Evolutionary conservation across 2,797 vertebrate genomes (phyloP), one percentile per base, ranked within the genome.

Genomic region (Streptopelia turtur): DNA sequence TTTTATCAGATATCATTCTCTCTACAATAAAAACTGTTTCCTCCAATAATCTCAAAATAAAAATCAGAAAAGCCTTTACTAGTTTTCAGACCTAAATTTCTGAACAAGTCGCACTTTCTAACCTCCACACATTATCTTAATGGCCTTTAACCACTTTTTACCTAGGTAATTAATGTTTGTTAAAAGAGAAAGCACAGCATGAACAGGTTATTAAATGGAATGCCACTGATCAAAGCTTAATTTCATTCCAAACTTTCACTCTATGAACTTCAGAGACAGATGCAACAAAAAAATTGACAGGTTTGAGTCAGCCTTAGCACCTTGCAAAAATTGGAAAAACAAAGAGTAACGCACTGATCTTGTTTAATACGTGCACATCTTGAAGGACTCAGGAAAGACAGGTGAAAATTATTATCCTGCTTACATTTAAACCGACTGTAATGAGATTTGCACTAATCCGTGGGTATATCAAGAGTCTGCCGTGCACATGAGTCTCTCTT

Each of bases 321-420:
- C 53, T 8, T 25, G 6, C 45, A 78, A 49, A 0, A 0, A 33
- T 11, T 24, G 78, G 57, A 56, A 79, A 66, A 85, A 70, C 5
- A 33, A 82, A 41, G 45, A 59, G 53, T 4, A 86, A 74, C 0
- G 7, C 33, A 55, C 1, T 59, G 35, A 68, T 25, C n/a, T 16
- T n/a, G 10, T 69, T 84, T 61, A 55, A 74, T 53, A 87, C 33
- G 61, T 81, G 72, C 41, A 80, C 1, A 25, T 21, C 43, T 79
- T 55, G 31, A 78, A 81, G 55, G 68, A 30, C 45, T 65, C 47
- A 49, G 41, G n/a, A 89, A 78, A 91, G 47, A 69, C 52, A 71
- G 37, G 50, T 79, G 70, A 96, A 85, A 90, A 90, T 86, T 68
- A 65, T 60, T 61, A 71, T 25, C 53, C 82, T 90, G 65, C 41